Percentiles rank a stretch among this genome's conserved stretches.
These are phyloP conservation scores for Parazoanthus darwini DNA, from an alignment of 92 coral and sea anemone species.

Conservation along the genomic window DNA sequence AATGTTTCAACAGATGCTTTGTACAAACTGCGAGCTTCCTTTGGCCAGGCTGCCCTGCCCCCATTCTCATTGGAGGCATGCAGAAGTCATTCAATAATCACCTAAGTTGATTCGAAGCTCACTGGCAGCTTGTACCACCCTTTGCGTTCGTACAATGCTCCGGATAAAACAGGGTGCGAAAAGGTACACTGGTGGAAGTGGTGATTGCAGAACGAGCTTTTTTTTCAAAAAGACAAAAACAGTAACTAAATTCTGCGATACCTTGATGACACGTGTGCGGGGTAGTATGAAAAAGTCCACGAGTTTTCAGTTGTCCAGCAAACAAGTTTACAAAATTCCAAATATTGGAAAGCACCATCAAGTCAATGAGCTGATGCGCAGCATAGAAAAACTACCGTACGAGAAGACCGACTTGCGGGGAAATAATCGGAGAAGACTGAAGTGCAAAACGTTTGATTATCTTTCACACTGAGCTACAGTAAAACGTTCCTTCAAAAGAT, in stretches of 20 bases:
- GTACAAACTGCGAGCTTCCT: not conserved
- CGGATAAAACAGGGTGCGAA: not conserved
- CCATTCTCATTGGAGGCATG: no score
- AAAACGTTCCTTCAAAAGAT: not conserved
- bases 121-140: not conserved
- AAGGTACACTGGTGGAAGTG: not conserved
- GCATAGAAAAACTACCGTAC: no score
- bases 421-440: no score
- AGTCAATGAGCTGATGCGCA: not conserved
- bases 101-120: not conserved
- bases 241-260: no score
- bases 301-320: not conserved
- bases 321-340: not conserved
- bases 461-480: not conserved
- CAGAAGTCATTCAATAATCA: no score
- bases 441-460: not conserved
- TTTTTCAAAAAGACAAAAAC: no score
- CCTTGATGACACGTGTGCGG: no score
- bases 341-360: not conserved
- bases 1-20: not conserved
- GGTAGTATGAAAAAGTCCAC: no score
- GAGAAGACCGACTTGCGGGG: not conserved
- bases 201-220: no score
- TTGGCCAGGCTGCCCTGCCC: not conserved
- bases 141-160: not conserved